Evolutionary conservation across 2,888 invertebrate species (phyloP).

Genomic region (Drosophila monieri): DNA sequence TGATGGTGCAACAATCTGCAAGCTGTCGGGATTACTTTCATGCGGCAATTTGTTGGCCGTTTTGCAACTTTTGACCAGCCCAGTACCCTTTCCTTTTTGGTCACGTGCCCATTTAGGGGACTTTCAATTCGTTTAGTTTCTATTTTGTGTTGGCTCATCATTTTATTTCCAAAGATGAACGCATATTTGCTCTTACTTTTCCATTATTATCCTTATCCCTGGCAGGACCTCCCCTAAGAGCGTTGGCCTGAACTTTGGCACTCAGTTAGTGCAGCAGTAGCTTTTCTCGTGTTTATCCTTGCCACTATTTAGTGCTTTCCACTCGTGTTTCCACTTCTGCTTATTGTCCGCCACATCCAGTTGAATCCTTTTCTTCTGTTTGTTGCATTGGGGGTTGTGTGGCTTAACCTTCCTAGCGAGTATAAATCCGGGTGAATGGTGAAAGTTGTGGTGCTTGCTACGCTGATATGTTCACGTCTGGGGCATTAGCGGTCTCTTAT

Average conservation of each 20-base stretch:
- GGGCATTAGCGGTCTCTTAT: constrained; percentile 53
- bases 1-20: constrained; percentile 49
- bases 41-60: constrained; percentile 59
- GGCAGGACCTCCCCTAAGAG: constrained; percentile 18
- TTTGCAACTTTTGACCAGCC: not conserved
- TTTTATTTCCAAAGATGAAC: constrained; percentile 45
- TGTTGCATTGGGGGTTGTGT: constrained; percentile 40
- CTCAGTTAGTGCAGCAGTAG: constrained; percentile 70
- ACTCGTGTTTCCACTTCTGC: constrained; percentile 39
- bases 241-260: constrained; percentile 83
- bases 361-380: constrained; percentile 14
- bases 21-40: constrained; percentile 48
- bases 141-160: constrained; percentile 59
- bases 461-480: constrained; percentile 68
- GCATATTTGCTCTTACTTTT: constrained; percentile 54
- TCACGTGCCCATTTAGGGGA: constrained; percentile 80
- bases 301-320: constrained; percentile 52
- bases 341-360: constrained; percentile 33
- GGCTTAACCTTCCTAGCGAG: constrained; percentile 21
- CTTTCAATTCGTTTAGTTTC: constrained; percentile 61
- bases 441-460: constrained; percentile 40
- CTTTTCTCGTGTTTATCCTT: constrained; percentile 52
- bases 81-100: constrained; percentile 41
- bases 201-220: constrained; percentile 62
- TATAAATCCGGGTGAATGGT: constrained; percentile 12